These are phyloP conservation scores for Danionella dracula DNA, from an alignment of 2,797 vertebrate genomes.

Conservation along the genomic window DNA sequence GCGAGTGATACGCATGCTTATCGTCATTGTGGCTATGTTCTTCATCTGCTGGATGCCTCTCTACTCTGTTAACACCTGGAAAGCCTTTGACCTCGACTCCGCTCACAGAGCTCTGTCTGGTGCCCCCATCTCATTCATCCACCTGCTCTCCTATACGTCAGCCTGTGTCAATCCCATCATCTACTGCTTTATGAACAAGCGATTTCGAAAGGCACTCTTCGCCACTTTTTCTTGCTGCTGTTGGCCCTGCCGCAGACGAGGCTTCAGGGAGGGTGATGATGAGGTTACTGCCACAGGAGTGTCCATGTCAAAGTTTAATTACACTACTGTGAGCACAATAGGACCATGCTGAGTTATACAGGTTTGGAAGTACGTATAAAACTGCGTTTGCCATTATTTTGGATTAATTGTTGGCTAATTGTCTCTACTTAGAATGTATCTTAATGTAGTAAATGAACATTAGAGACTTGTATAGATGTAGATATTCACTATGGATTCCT, in stretches of 20 bases:
- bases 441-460: not conserved
- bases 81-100: conserved; percentile 74
- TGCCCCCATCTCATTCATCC: conserved; percentile 90
- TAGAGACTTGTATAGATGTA: conserved; percentile 20
- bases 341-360: conserved; percentile 70
- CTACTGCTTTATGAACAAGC: conserved; percentile 98
- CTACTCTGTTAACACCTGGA: conserved; percentile 90
- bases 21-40: conserved; percentile 88
- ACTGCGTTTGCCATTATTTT: too few species aligned
- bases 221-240: conserved; percentile 79
- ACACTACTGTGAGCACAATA: conserved; percentile 90
- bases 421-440: too few species aligned
- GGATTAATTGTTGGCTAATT: too few species aligned
- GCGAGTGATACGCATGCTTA: conserved; percentile 91
- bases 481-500: not conserved
- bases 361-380: too few species aligned
- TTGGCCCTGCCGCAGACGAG: conserved; percentile 43
- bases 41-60: conserved; percentile 95
- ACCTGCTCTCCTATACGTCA: conserved; percentile 84
- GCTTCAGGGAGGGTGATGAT: conserved; percentile 56
- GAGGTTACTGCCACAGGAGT: conserved; percentile 72
- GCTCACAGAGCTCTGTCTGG: conserved; percentile 79
- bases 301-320: conserved; percentile 89
- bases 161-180: conserved; percentile 90
- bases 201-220: conserved; percentile 85